Base-by-base conservation (phyloP, 2,888 invertebrate genomes). In the Charanyca ferruginea region DNA sequence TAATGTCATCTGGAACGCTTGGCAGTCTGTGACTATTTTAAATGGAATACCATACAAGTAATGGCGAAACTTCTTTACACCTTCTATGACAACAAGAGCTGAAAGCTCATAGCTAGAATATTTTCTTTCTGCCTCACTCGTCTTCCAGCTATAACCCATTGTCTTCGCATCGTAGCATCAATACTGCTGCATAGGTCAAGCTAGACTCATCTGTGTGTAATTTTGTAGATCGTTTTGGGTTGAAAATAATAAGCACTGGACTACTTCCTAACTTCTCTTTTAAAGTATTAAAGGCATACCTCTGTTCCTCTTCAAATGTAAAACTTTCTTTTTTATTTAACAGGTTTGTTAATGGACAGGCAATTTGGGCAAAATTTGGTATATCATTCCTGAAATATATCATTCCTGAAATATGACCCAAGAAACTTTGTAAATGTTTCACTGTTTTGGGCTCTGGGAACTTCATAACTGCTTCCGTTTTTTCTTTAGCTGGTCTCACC, bases 311-410 rank as follows among this genome's bases (percentile, higher is more conserved):
- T n/a, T 35, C 58, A 61, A 79, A 78, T 1, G 9, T 8, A 61
- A 77, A 79, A 8, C 49, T 6, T 7, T 23, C 16, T 5, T 48
- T 25, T n/a, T 48, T 48, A 13, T 25, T 48, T n/a, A 48, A n/a
- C 3, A 48, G 8, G 5, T 48, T 23, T 1, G 25, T 48, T 2
- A 48, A n/a, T 2, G 48, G 48, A 58, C 22, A 70, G 9, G 83
- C 83, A 44, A 86, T 81, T 7, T 52, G 0, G 0, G 85, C 75
- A 79, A 66, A 84, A 58, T 79, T 57, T 52, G 80, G 8, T 6
- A 84, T 83, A 45, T 60, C 82, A 45, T 84, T 84, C 38, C 82
- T 70, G 32, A 85, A 84, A 55, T 82, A 83, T n/a, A n/a, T n/a
- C n/a, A n/a, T n/a, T n/a, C n/a, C n/a, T 23, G 73, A 77, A 0